Evolutionary conservation across 1,140 invertebrate species (phyloP).

Genomic region (Rhagoletis pomonella): DNA sequence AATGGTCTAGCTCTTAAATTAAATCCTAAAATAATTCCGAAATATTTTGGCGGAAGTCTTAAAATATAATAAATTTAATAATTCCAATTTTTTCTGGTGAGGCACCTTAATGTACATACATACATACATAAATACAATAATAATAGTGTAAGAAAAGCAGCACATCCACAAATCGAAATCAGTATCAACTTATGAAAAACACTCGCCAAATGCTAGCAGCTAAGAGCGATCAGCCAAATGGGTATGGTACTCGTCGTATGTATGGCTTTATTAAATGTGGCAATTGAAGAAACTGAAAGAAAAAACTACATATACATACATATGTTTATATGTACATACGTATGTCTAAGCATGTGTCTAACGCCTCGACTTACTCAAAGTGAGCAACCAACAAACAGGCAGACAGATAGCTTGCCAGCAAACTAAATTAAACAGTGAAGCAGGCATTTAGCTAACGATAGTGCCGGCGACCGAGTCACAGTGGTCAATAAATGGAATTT

Average conservation of each 20-base stretch:
- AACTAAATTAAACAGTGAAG: background rate
- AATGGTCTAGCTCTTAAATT: too few relatives aligned
- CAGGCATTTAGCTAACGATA: constrained; percentile 26
- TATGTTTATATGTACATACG: background rate
- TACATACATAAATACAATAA: background rate
- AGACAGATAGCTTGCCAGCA: background rate
- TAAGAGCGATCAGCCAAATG: constrained; percentile 47
- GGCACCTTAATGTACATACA: background rate
- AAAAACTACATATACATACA: background rate
- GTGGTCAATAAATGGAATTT: too few relatives aligned
- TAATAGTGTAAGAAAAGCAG: constrained; percentile 26
- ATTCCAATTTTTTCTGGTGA: too few relatives aligned
- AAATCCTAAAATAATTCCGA: too few relatives aligned
- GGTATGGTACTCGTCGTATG: background rate
- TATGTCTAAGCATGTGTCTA: background rate
- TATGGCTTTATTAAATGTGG: constrained; percentile 19
- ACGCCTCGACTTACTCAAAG: constrained; percentile 20
- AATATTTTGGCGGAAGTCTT: too few relatives aligned
- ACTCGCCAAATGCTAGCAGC: constrained; percentile 26
- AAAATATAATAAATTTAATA: too few relatives aligned
- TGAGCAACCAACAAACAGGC: background rate
- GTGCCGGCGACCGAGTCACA: constrained; percentile 7
- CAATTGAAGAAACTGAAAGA: constrained; percentile 30
- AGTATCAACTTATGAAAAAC: constrained; percentile 33
- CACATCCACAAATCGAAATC: constrained; percentile 41